Conservation (phyloP, 2,113 vertebrate species). For the Bucco capensis region DNA sequence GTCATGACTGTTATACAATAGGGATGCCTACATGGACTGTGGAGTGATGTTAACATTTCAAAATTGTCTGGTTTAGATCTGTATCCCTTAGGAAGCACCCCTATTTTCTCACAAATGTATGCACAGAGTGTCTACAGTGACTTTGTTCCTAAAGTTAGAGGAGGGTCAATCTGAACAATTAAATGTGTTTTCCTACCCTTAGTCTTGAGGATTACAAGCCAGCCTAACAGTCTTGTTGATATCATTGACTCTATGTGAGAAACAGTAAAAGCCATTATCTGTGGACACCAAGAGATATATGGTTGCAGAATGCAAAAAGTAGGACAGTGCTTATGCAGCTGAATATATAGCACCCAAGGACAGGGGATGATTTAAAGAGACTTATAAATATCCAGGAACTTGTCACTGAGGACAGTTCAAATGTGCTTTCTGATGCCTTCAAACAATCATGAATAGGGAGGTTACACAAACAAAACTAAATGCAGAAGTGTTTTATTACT, state of each 20-base stretch:
- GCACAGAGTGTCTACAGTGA: background rate
- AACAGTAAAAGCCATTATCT: background rate
- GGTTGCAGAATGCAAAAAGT: background rate
- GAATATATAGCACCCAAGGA: background rate
- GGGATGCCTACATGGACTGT: background rate
- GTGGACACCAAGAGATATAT: background rate
- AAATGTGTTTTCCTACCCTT: background rate
- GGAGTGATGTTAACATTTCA: background rate
- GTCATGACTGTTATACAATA: background rate
- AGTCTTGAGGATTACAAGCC: background rate
- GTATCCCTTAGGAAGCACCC: background rate
- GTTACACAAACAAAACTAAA: background rate
- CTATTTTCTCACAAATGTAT: background rate
- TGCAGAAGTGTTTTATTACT: background rate
- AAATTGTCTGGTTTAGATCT: background rate
- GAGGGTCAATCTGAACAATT: background rate
- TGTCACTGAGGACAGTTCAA: background rate
- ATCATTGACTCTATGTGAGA: background rate
- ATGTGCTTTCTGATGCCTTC: background rate
- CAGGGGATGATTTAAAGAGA: background rate
- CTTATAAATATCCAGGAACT: background rate
- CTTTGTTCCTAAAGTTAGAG: background rate
- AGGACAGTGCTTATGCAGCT: background rate
- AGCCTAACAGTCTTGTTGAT: background rate
- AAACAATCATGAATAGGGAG: slow-evolving; percentile 9